Conservation (phyloP, 2,797 vertebrate species). For the Manis pentadactyla region DNA sequence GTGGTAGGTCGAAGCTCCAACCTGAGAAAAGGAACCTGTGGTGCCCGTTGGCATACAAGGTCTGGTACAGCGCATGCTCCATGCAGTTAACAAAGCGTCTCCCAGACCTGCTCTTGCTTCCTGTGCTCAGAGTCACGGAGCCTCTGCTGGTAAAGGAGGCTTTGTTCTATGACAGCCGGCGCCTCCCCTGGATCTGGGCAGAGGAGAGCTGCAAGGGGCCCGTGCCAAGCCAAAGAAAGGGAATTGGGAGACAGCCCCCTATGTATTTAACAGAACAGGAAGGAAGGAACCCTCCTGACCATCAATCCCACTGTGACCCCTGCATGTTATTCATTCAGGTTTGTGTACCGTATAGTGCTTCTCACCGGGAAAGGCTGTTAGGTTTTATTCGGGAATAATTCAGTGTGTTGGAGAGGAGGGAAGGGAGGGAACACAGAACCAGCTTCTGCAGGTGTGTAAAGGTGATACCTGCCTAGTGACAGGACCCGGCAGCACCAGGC, state of each 20-base stretch:
- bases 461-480: neutral
- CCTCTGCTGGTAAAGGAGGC: neutral
- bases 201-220: neutral
- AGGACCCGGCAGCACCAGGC: neutral
- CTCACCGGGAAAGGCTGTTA: neutral
- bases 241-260: fast-evolving
- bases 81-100: neutral
- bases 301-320: neutral
- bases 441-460: neutral
- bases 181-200: neutral
- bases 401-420: neutral
- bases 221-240: neutral
- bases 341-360: neutral
- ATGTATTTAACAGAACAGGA: neutral
- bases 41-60: neutral
- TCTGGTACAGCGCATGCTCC: fast-evolving
- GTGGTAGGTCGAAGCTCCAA: neutral
- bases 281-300: neutral
- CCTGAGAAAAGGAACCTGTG: neutral
- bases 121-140: neutral
- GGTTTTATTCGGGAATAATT: neutral
- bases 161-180: neutral
- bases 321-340: neutral
- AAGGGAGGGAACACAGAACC: neutral
- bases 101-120: neutral